Base-by-base conservation (phyloP, 1,140 invertebrate genomes). In the Agrypnia vestita region DNA sequence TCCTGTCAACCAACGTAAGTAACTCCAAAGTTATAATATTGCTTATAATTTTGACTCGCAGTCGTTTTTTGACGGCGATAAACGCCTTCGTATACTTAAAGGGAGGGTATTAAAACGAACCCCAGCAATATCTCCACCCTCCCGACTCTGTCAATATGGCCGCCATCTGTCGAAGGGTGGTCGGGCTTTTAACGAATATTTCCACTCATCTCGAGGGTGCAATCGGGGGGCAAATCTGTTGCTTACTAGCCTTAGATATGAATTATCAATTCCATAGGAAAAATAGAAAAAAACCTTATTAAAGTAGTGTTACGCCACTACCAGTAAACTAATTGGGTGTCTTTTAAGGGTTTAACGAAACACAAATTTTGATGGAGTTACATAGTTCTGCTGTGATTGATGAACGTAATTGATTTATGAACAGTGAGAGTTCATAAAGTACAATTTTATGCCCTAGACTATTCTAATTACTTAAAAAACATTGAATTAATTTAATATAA, bases 111-210 rank as follows among this genome's bases (percentile, higher is more conserved):
- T 67, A 67, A 67, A 44, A 47, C 67, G 9, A 25, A 49, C 67
- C 67, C 67, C 19, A 1, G 44, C 47, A 71, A 71, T 71, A 71
- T 49, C 9, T 19, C n/a, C 67, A 46, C n/a, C 67, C 44, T 43
- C 67, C 44, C 67, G 4, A 17, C 10, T 71, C 67, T 71, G 67
- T 81, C 75, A 77, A 81, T 82, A 77, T 67, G 69, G 73, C 73
- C 79, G 73, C 73, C 79, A 80, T 74, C 73, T 76, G 72, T 13
- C 19, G 59, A 62, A 35, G 81, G 74, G 71, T 51, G 55, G 69
- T 61, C 51, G 74, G 77, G 64, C 77, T 79, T 82, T 82, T 79
- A 82, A 79, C 81, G 74, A 79, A 82, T 55, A 59, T 56, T 71
- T 61, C 19, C 81, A 47, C 81, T 77, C 78, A 61, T 82, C 64